Evolutionary conservation across 2,888 invertebrate species (phyloP), one percentile per base, ranked within the genome.

Genomic region (Zaprionus lineosus): DNA sequence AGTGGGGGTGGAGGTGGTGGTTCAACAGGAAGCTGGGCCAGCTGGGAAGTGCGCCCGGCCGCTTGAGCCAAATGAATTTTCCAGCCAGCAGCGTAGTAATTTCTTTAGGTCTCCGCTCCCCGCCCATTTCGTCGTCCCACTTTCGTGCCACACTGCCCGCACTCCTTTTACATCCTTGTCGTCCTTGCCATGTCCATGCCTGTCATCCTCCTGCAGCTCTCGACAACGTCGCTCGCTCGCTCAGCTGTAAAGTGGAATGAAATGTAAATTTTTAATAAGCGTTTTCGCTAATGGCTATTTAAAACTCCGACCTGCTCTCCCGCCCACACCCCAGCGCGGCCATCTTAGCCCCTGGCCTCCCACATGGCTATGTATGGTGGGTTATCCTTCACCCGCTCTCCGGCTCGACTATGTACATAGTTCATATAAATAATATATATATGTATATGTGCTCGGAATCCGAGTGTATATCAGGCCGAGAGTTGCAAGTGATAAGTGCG

Each of bases 251-350:
- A 86, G 84, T 82, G 78, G 83, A 84, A 86, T 87, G 85, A 86
- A 88, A 88, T 87, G 87, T 88, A 88, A 88, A 88, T 88, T 88
- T 88, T 88, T 88, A 88, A 88, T 88, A 88, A 88, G 88, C 88
- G 84, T 87, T 88, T 88, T 87, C 85, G 88, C 88, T 88, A 88
- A 88, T 88, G 88, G 88, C 88, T 87, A 88, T 88, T 88, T 88
- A 85, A 84, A 84, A 86, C 74, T 83, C 77, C 75, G 70, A 77
- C 62, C 61, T 59, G 64, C 60, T 61, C 48, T 51, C 46, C n/a
- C n/a, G n/a, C n/a, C n/a, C n/a, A n/a, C n/a, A n/a, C 58, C 53
- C 39, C 47, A 46, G 64, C 50, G 58, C 53, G 48, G 40, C 31
- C 53, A 33, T 29, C 29, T 57, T 8, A 55, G 16, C 18, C 24